Base-by-base conservation (phyloP, 2,888 invertebrate species). In the Synanthedon myopaeformis region DNA sequence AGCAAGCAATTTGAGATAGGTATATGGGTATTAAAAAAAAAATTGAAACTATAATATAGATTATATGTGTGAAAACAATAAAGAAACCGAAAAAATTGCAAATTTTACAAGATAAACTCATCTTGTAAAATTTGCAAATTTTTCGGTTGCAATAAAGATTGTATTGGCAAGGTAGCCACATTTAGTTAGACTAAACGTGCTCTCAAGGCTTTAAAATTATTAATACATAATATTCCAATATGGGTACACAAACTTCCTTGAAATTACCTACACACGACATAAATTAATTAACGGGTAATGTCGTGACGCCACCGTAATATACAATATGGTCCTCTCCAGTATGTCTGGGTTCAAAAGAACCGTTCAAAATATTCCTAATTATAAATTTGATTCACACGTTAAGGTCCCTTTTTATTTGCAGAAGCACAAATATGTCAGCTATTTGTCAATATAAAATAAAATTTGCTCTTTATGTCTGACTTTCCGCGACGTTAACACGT, bases 211-310 rank as follows among this genome's bases (percentile, higher is more conserved):
- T 63, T 59, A 64, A 59, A 61, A 66, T 67, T 65, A 69, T 72
- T 66, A 73, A 73, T 75, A 70, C 70, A 70, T 73, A 69, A 74
- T 67, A 60, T 59, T 60, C 58, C 58, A 59, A 54, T 54, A 58
- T 52, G 58, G 12, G 41, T 52, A 51, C 51, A 53, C 57, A 54
- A 55, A 57, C 56, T 57, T 56, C 60, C 59, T 60, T 57, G 59
- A 63, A 65, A 70, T 70, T 66, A 35, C 35, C 35, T 35, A 63
- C 61, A 61, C 59, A 17, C 53, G 57, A 59, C 63, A 64, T 61
- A 69, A 67, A 69, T 70, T 72, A 71, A 76, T 76, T 70, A 74
- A 64, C 14, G 35, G 56, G 56, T 53, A 63, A 66, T 60, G 66
- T 67, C 53, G 55, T 55, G 57, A 55, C 61, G 57, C 58, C 54